These are phyloP conservation scores for Trachops cirrhosus DNA, from an alignment of 2,797 vertebrate species.

Conservation along the genomic window DNA sequence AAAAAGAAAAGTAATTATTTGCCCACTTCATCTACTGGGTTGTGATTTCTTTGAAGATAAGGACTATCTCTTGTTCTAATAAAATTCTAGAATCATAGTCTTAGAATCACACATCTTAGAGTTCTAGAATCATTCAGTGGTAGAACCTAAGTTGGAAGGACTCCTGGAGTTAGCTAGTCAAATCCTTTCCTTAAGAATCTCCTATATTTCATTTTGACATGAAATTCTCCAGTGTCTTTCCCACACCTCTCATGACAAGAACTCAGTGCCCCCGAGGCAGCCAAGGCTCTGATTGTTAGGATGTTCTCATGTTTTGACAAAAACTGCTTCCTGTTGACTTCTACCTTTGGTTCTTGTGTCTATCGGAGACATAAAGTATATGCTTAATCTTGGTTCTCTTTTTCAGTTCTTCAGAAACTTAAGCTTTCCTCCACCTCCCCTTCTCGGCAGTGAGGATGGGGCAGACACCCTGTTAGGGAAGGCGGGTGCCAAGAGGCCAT, in stretches of 20 bases:
- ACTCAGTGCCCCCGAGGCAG: not conserved
- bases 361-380: not conserved
- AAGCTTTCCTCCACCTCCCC: not conserved
- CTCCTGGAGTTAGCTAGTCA: not conserved
- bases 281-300: not conserved
- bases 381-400: not conserved
- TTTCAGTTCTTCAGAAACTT: conserved; percentile 19
- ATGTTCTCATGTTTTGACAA: not conserved
- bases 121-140: not conserved
- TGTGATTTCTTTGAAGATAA: not conserved
- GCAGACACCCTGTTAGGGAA: not conserved
- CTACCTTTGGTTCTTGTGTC: not conserved
- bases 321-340: not conserved
- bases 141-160: not conserved
- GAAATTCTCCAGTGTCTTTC: not conserved
- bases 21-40: not conserved
- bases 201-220: not conserved
- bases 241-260: not conserved
- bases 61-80: not conserved
- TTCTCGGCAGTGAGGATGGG: not conserved
- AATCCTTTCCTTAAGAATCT: not conserved
- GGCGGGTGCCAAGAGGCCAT: not conserved
- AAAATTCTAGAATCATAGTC: conserved; percentile 8
- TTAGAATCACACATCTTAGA: not conserved
- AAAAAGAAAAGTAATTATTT: not conserved